Base-by-base conservation (phyloP, 1,140 invertebrate species). In the Cydia amplana region DNA sequence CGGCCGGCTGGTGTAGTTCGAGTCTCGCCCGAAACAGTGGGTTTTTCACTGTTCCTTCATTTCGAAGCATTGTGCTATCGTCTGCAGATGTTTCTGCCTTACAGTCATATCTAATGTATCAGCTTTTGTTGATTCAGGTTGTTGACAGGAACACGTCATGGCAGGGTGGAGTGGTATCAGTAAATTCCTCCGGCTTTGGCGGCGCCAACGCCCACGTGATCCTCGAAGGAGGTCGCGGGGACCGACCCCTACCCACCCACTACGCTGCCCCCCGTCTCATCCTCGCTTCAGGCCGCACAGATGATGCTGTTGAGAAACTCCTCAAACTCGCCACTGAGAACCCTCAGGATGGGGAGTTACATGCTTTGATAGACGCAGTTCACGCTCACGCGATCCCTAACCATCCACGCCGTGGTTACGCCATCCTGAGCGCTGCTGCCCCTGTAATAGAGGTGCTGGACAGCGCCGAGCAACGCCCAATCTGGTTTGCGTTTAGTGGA, bases 151-250 rank as follows among this genome's bases (percentile, higher is more conserved):
- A 96, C 75, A 95, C 94, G 65, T 94, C 95, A n/a, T 98, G 97
- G 96, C 95, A 96, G 46, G 97, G 98, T 18, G 97, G 97, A 16
- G 93, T 97, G 28, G 95, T 97, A 49, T 98, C 95, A 4, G 85
- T 99, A 1, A 99, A 99, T 91, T 99, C 98, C 2, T 99, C 99
- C 91, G 99, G 99, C 23, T 99, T 99, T 93, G 99, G 99, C 75
- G 99, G 99, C 72, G 97, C 98, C 23, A 99, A 99, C 93, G 98
- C 97, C 16, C 98, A 99, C 90, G 92, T 98, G 0, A 93, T 99
- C 74, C 92, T 99, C 0, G 95, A 96, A 83, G 96, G 96, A 0
- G 80, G 85, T 72, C 82, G 91, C 3, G 91, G 93, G 0, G 93
- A 94, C 4, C 91, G 94, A 32, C 91, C 94, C 16, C 86, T 84